Evolutionary conservation across 1,140 invertebrate species (phyloP), one percentile per base, ranked within the genome.

Genomic region (Hesperophylax magnus): DNA sequence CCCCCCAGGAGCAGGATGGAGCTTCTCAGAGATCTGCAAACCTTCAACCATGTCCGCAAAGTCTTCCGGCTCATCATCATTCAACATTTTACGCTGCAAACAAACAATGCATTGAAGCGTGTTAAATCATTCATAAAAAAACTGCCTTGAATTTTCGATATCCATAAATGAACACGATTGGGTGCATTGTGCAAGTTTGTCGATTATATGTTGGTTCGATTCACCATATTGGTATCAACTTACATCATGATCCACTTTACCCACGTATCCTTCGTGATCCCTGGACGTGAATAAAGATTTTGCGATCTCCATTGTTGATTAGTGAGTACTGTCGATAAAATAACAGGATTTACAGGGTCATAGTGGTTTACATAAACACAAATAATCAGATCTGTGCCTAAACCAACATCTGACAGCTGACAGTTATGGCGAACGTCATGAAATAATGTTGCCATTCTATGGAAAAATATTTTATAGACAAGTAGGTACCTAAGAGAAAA

Each of bases 211-310:
- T 5, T 24, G 6, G n/a, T 31, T 22, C 22, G 39, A 67, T 58
- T 11, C 24, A 69, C 71, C 75, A 58, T 80, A 83, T 69, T 79
- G 61, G 31, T 53, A 61, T 76, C 15, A 82, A 69, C 89, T 91
- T 91, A 95, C 94, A 88, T 94, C 93, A 87, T 96, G 94, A 87
- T 95, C 94, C 86, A 94, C 94, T 86, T 95, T 95, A 14, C 95
- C 95, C 85, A 95, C 93, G 88, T 98, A 98, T 85, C 97, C 97
- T 83, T 96, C 96, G 86, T 96, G 95, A 87, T 96, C 93, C 84
- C 95, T 92, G 58, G 93, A 92, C 81, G 94, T 95, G 90, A 98
- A 98, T 80, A 98, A 89, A 52, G 95, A 95, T 88, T 96, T 96
- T 11, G 96, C 96, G 85, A 97, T 92, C 88, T 97, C 95, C 96